Conservation (phyloP, 2,888 invertebrate genomes). For the Cephus runcator region DNA sequence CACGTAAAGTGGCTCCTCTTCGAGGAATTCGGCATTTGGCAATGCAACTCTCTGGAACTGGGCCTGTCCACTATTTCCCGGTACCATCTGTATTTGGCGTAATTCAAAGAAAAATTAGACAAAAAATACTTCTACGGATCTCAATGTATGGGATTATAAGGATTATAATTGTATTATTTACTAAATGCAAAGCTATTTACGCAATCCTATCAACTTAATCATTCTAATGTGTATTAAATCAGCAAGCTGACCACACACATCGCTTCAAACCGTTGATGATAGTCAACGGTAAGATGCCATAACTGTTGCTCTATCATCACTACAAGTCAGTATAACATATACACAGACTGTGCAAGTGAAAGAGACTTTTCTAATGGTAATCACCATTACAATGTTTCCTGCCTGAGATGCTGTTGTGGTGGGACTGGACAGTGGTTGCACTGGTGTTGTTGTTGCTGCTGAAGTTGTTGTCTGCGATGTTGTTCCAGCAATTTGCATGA, state of each 20-base stretch:
- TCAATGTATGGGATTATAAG: not conserved
- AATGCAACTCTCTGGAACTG: slow-evolving; percentile 73
- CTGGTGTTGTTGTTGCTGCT: slow-evolving; percentile 64
- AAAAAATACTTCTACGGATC: not conserved
- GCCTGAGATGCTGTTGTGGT: slow-evolving; percentile 54
- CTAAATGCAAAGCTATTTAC: not conserved
- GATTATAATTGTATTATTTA: not conserved
- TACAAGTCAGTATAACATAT: slow-evolving; percentile 57
- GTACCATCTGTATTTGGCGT: slow-evolving; percentile 68
- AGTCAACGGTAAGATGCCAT: slow-evolving; percentile 2
- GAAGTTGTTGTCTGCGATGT: slow-evolving; percentile 62
- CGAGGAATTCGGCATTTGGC: slow-evolving; percentile 74
- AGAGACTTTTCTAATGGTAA: slow-evolving; percentile 54
- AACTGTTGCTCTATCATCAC: slow-evolving; percentile 57
- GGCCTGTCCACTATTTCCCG: slow-evolving; percentile 66
- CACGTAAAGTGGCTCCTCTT: slow-evolving; percentile 97
- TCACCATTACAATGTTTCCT: slow-evolving; percentile 83
- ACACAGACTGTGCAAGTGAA: slow-evolving; percentile 57
- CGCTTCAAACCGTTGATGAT: not conserved
- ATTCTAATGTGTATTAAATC: not conserved
- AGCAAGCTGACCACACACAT: not conserved
- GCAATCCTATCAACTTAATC: not conserved
- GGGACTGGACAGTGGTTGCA: slow-evolving; percentile 66
- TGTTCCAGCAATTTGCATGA: slow-evolving; percentile 75
- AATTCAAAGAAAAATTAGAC: not conserved